Conservation (phyloP, 1,140 invertebrate species). For the Fopius arisanus region DNA sequence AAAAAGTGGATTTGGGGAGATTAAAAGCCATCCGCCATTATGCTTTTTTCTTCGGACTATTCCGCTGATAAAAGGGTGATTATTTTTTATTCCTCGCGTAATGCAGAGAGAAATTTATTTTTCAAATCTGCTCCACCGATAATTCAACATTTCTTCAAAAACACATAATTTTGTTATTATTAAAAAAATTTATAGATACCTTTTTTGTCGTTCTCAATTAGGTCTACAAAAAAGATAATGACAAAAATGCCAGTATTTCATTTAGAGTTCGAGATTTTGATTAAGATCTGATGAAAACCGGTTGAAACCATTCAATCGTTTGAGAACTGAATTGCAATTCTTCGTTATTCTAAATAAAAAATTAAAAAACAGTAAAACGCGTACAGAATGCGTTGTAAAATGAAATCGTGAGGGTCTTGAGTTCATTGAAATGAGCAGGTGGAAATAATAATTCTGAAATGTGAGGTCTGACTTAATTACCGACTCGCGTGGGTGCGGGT, state of each 20-base stretch:
- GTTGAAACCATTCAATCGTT: too few species aligned
- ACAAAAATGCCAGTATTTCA: too few species aligned
- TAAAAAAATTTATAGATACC: too few species aligned
- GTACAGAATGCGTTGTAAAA: neutral
- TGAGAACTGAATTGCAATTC: too few species aligned
- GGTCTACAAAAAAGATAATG: too few species aligned
- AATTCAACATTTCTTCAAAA: too few species aligned
- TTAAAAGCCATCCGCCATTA: neutral
- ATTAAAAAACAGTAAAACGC: neutral
- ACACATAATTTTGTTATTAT: too few species aligned
- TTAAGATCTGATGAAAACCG: too few species aligned
- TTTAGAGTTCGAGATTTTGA: too few species aligned
- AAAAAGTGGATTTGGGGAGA: neutral
- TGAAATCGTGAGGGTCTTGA: neutral
- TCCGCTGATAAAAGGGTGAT: neutral
- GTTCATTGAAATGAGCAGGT: neutral
- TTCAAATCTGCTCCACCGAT: neutral
- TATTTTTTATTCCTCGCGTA: neutral
- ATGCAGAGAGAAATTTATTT: too few species aligned
- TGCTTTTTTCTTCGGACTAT: neutral
- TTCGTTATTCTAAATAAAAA: neutral
- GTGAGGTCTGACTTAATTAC: neutral
- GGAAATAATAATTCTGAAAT: conserved; percentile 7
- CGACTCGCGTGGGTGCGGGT: neutral
- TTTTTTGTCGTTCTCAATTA: too few species aligned